Evolutionary conservation across 2,113 vertebrate genomes (phyloP).

Genomic region (Thamnaconus septentrionalis): DNA sequence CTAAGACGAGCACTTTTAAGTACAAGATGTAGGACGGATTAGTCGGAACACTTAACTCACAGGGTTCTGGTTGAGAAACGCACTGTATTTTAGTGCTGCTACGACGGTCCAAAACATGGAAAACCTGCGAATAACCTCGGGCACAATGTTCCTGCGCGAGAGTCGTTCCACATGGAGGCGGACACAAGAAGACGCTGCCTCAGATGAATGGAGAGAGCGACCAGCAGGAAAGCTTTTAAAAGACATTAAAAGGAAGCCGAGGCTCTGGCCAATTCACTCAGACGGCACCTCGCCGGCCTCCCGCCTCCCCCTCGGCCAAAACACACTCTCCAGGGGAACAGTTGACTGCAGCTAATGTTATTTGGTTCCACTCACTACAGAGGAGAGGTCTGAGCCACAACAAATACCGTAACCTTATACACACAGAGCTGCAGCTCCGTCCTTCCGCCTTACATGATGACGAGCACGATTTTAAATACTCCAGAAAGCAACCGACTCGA

Average conservation of each 20-base stretch:
- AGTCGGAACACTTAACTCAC: too few relatives aligned
- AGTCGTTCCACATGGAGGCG: slow-evolving; percentile 46
- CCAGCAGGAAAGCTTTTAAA: slow-evolving; percentile 68
- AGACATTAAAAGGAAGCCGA: slow-evolving; percentile 66
- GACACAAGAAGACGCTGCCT: slow-evolving; percentile 24
- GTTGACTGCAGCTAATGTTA: slow-evolving; percentile 49
- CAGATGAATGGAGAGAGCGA: slow-evolving; percentile 42
- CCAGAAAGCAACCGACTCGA: background rate
- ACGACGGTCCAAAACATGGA: too few relatives aligned
- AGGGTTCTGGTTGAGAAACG: too few relatives aligned
- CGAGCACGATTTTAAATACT: background rate
- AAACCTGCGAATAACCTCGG: too few relatives aligned
- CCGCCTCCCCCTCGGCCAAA: slow-evolving; percentile 37
- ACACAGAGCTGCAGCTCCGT: slow-evolving; percentile 4
- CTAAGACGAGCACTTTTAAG: too few relatives aligned
- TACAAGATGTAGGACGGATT: too few relatives aligned
- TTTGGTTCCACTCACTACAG: slow-evolving; percentile 33
- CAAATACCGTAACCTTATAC: slow-evolving; percentile 11
- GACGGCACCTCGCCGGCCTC: slow-evolving; percentile 43
- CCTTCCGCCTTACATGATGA: background rate
- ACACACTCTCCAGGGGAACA: slow-evolving; percentile 51
- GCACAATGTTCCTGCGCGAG: background rate
- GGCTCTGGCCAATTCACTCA: slow-evolving; percentile 61
- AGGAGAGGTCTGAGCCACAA: slow-evolving; percentile 16
- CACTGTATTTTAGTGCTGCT: too few relatives aligned